Percentiles rank a stretch among this genome's conserved stretches.
Conservation (phyloP, 2,113 vertebrate genomes). For the Oostethus manadensis region DNA sequence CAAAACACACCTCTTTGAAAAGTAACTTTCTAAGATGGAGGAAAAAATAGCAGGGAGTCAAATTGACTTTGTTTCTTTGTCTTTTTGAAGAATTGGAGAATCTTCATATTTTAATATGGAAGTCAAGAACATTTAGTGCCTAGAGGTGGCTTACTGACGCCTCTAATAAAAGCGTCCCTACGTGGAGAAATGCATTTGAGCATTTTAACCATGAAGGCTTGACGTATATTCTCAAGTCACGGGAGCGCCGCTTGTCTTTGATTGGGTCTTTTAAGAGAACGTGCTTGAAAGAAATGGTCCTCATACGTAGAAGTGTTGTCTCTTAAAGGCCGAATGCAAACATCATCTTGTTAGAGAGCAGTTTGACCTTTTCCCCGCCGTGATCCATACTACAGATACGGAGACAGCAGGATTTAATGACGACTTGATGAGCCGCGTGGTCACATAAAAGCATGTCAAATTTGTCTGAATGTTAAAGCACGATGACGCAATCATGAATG, state of each 20-base stretch:
- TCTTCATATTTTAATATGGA: constrained; percentile 4
- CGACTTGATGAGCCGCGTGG: background rate
- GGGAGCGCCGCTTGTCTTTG: background rate
- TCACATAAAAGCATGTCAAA: too few relatives aligned
- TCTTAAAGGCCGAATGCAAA: constrained; percentile 12
- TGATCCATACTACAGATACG: background rate
- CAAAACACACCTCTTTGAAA: background rate
- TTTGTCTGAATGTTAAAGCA: too few relatives aligned
- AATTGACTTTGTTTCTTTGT: background rate
- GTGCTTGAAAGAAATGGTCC: too few relatives aligned
- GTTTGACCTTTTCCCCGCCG: constrained; percentile 4
- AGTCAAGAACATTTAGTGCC: constrained; percentile 2
- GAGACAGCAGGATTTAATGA: background rate
- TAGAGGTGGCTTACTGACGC: background rate
- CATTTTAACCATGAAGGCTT: too few relatives aligned
- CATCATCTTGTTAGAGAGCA: background rate
- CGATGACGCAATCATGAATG: too few relatives aligned
- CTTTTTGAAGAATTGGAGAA: too few relatives aligned
- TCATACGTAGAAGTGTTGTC: background rate
- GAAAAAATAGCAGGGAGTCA: background rate
- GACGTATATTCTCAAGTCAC: too few relatives aligned
- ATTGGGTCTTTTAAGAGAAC: background rate
- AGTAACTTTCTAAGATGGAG: constrained; percentile 4
- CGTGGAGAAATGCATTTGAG: background rate
- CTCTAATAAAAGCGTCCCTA: background rate